Conservation (phyloP, 37 sponge, comb jelly and placozoan species). For the Cliona cf. orientalis region DNA sequence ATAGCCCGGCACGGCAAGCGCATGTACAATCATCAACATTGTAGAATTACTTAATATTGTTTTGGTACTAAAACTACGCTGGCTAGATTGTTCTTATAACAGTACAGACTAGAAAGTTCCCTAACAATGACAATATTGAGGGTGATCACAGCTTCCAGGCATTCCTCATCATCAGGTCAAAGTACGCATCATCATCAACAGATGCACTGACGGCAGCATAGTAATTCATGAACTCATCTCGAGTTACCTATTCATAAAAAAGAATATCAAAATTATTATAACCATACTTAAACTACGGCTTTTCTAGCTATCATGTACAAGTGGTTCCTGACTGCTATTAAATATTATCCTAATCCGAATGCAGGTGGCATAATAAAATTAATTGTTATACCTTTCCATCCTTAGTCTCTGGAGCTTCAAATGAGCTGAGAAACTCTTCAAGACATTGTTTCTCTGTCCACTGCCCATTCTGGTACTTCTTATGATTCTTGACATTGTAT, state of each 20-base stretch:
- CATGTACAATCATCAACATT: too few relatives aligned
- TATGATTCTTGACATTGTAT: constrained; percentile 89
- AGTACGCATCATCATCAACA: constrained; percentile 93
- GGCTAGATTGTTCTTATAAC: too few relatives aligned
- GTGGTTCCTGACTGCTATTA: too few relatives aligned
- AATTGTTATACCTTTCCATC: constrained; percentile 69
- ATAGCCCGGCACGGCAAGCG: too few relatives aligned
- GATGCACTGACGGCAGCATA: constrained; percentile 96
- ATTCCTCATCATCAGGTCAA: constrained; percentile 98
- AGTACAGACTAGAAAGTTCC: too few relatives aligned
- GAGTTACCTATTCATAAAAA: constrained; percentile 66
- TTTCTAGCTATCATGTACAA: neutral
- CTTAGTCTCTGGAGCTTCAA: constrained; percentile 90
- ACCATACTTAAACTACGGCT: neutral
- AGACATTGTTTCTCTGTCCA: constrained; percentile 97
- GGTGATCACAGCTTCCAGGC: constrained; percentile 97
- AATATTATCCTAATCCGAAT: too few relatives aligned
- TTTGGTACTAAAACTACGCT: too few relatives aligned
- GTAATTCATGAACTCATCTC: constrained; percentile 95
- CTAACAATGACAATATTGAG: too few relatives aligned
- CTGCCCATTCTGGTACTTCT: constrained; percentile 91
- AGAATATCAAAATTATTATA: neutral
- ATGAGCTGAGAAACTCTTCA: constrained; percentile 74
- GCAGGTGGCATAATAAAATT: neutral
- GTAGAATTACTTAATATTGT: too few relatives aligned